Evolutionary conservation across 2,113 vertebrate genomes (phyloP), one percentile per base, ranked within the genome.

Genomic region (Hippolais icterina): DNA sequence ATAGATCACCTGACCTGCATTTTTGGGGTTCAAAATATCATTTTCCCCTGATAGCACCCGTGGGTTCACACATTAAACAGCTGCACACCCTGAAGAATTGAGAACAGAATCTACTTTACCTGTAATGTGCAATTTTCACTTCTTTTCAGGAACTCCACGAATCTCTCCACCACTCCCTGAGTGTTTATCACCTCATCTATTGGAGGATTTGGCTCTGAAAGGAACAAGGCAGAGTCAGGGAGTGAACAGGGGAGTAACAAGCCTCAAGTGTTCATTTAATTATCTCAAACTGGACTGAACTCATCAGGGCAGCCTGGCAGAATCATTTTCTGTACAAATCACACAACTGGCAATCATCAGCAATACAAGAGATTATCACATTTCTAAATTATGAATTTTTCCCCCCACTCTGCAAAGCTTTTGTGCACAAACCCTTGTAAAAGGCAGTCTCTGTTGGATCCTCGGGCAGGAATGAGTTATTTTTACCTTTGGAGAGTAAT

Each of bases 131-230:
- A 99, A 97, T 99, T 99, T 83, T 98, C 98, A 90, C 98, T 99
- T 93, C 98, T 99, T 95, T 99, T 99, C 92, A 99, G 98, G 97
- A 99, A 99, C 86, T 99, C 99, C 25, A 99, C 99, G 97, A 99
- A 99, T 87, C 98, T 98, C 96, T 99, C 99, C 91, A 99, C 99
- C 35, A 99, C 99, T 94, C 99, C 99, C 49, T 98, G 96, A 35
- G 99, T 99, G 97, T 98, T 98, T 93, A 99, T 99, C 87, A 99
- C 99, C 97, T 99, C 99, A 91, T 99, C 99, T 95, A 99, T 99
- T 20, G 99, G 99, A 93, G 99, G 99, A 96, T 99, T 99, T 10
- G 99, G 99, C 96, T 99, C 99, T 99, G 97, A 54, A 93, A 97
- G 8, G 8, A 83, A 64, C 90, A 94, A 92, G 17, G 50, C 75